Percentiles rank a stretch among this genome's conserved stretches.
phyloP scores from a whole-genome alignment of 2,113 vertebrate genomes.

The Upupa epops region DNA sequence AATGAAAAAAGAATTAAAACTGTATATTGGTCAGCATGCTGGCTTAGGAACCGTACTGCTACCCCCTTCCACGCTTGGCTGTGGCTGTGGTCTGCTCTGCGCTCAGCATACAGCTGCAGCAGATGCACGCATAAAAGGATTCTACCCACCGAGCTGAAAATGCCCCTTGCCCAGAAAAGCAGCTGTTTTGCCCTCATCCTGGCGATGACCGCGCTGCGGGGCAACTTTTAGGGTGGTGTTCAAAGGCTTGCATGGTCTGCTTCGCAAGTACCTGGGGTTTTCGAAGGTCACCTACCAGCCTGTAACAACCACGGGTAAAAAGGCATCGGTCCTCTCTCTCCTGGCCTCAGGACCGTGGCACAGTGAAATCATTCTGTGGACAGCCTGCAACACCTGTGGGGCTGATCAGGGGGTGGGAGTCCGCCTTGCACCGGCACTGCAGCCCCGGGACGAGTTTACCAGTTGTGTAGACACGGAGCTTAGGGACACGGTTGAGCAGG shows the following conservation, averaged over 20 bases:
- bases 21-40: not conserved
- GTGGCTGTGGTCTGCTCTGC: not conserved
- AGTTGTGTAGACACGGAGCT: too few species aligned
- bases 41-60: not conserved
- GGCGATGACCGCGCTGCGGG: not conserved
- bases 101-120: not conserved
- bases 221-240: not conserved
- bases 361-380: not conserved
- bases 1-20: constrained; percentile 19
- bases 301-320: not conserved
- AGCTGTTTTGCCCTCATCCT: not conserved
- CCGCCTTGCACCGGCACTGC: not conserved
- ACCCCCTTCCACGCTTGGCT: not conserved
- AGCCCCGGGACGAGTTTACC: too few species aligned
- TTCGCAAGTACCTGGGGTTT: not conserved
- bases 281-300: not conserved
- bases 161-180: not conserved
- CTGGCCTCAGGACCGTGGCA: not conserved
- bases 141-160: not conserved
- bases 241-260: not conserved
- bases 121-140: not conserved
- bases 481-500: too few species aligned
- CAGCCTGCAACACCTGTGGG: not conserved
- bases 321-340: not conserved
- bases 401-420: not conserved